These are phyloP conservation scores for Coregonus suidteri DNA, from an alignment of 2,797 vertebrate species.

Conservation along the genomic window DNA sequence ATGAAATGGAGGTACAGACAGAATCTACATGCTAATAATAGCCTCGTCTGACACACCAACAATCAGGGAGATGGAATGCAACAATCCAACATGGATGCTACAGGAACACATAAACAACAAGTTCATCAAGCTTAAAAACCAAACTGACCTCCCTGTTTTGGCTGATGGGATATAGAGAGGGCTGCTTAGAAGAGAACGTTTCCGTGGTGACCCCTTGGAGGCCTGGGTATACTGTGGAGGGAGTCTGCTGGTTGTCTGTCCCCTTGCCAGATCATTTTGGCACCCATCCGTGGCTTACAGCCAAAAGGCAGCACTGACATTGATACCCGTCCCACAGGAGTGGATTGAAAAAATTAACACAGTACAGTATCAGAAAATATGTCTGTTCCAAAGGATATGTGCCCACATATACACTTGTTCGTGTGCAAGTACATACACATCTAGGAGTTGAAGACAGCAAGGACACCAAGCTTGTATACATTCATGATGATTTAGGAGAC, in stretches of 20 bases:
- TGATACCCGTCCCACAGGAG: slow-evolving; percentile 6
- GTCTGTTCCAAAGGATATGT: not conserved
- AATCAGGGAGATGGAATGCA: not conserved
- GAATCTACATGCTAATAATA: not conserved
- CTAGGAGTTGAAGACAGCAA: too few relatives aligned
- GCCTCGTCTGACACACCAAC: not conserved
- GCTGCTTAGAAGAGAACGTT: slow-evolving; percentile 1
- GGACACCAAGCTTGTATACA: not conserved
- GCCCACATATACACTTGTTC: not conserved
- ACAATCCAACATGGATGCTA: slow-evolving; percentile 2
- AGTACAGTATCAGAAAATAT: not conserved
- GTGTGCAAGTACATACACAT: too few relatives aligned
- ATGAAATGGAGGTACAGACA: not conserved
- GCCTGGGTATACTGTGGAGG: slow-evolving; percentile 18
- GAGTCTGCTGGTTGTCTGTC: slow-evolving; percentile 23
- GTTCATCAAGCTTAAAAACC: not conserved
- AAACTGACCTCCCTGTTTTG: not conserved
- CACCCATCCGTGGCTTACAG: slow-evolving; percentile 2
- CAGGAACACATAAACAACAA: not conserved
- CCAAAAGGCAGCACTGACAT: slow-evolving; percentile 9
- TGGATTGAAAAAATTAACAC: not conserved
- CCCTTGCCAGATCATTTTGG: slow-evolving; percentile 11
- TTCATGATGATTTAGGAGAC: not conserved
- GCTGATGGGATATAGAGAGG: not conserved
- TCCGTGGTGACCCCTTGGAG: slow-evolving; percentile 11